These are phyloP conservation scores for Asarcornis scutulata DNA, from an alignment of 2,113 vertebrate genomes.

Conservation along the genomic window DNA sequence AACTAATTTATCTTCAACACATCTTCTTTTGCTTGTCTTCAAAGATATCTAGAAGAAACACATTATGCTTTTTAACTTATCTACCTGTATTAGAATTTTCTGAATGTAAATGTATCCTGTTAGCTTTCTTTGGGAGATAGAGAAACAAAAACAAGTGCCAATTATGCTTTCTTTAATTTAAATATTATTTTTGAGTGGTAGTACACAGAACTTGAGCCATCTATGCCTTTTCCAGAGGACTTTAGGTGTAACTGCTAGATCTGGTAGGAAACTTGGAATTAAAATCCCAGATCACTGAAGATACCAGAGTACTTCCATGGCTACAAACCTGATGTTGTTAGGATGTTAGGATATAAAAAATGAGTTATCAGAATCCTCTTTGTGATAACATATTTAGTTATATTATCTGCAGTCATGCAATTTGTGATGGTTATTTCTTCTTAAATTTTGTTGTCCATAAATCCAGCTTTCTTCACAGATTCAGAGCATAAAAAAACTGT, in stretches of 20 bases:
- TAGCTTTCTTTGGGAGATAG: not conserved
- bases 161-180: not conserved
- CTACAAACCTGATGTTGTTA: not conserved
- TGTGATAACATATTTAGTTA: not conserved
- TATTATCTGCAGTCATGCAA: not conserved
- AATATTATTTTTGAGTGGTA: not conserved
- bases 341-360: not conserved
- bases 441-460: not conserved
- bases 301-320: not conserved
- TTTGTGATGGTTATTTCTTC: not conserved
- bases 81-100: not conserved
- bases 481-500: not conserved
- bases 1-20: not conserved
- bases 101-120: not conserved
- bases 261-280: not conserved
- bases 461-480: not conserved
- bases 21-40: constrained; percentile 17
- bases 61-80: not conserved
- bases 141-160: not conserved
- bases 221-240: not conserved
- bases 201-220: not conserved
- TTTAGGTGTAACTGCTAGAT: not conserved
- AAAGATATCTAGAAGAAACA: not conserved
- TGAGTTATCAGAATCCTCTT: not conserved
- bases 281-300: not conserved